Evolutionary conservation across 2,113 vertebrate genomes (phyloP), one percentile per base, ranked within the genome.

Genomic region (Herpetotheres cachinnans): DNA sequence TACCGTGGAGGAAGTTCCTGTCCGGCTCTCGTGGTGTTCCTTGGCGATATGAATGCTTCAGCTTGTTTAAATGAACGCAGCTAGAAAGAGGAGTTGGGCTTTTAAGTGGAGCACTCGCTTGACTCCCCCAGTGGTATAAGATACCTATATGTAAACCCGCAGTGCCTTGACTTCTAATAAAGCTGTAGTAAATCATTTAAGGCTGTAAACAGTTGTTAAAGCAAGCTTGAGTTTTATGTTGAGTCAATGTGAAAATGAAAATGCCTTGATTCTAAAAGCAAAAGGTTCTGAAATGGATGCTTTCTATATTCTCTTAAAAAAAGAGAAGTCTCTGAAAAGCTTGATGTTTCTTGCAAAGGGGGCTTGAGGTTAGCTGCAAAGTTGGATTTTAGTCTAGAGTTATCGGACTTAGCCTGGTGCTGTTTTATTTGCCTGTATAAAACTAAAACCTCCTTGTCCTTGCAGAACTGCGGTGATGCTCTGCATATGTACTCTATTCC

Each of bases 401-500:
- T 29, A 21, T 1, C 0, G 0, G 13, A 8, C 16, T 69, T 18
- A 40, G 26, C 26, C 13, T 34, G 16, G 30, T 80, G 29, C 46
- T 6, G 11, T 17, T 62, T 16, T 44, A 54, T 25, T 79, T 59
- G 34, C 44, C 34, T 36, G 8, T 42, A 42, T 42, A 42, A 42
- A 42, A 42, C 42, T 42, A 42, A 12, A 42, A 42, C 42, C 11
- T 42, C 42, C 42, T 42, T 42, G 42, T n/a, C 42, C 42, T 42
- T 42, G 42, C 42, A 42, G 73, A 89, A 12, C 30, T 27, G 36
- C 4, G 3, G 47, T 15, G 81, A n/a, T 72, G 73, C 22, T 49
- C 47, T 3, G 1, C 3, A 0, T 3, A 1, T 13, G 11, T 8
- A 9, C 16, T 49, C 40, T 2, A 3, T 36, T 11, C 44, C 13